Base-by-base conservation (phyloP, 2,113 vertebrate genomes). In the Brevimyrus niger region DNA sequence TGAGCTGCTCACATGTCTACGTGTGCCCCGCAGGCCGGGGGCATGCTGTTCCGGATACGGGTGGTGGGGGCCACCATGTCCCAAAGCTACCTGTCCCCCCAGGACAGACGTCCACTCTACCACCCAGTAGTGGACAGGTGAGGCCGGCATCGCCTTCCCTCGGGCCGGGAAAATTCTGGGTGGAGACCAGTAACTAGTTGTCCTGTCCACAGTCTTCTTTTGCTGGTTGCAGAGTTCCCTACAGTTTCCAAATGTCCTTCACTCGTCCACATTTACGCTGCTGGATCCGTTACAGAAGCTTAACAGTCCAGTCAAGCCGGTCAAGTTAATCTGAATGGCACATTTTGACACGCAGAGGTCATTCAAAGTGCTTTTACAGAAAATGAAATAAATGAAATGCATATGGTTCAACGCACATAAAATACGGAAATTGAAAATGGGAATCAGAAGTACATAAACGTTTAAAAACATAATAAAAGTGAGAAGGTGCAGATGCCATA, bases 111-210 rank as follows among this genome's bases (percentile, higher is more conserved):
- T 15, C 98, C 98, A 0, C 98, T 99, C 87, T 95, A 94, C 92
- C 97, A 98, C 92, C 97, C 97, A 0, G 96, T 97, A 0, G 91
- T 99, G 0, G 97, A 98, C 95, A 97, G 98, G 98, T 99, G 94
- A 96, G 96, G 47, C 84, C 38, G 31, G 47, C 80, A 47, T 53
- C 69, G 42, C 73, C 69, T 61, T 88, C 44, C 48, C 44, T 38
- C 23, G 1, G 31, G 27, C 27, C 17, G 6, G 86, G 17, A 38
- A 17, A 80, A 80, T 35, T 86, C 48, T 87, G 35, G 35, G 31
- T 44, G 31, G 7, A 23, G 1, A 5, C 15, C 86, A 38, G 15
- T 35, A 58, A 11, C 8, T 42, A 17, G 35, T 61, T 6, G 65
- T 17, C 51, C 27, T 87, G 3, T 51, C 84, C 84, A 50, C 42